A percentile compares a stretch with the other conserved stretches of the same genome.
These are phyloP conservation scores for Sitodiplosis mosellana DNA, from an alignment of 1,140 invertebrate species.

Conservation along the genomic window DNA sequence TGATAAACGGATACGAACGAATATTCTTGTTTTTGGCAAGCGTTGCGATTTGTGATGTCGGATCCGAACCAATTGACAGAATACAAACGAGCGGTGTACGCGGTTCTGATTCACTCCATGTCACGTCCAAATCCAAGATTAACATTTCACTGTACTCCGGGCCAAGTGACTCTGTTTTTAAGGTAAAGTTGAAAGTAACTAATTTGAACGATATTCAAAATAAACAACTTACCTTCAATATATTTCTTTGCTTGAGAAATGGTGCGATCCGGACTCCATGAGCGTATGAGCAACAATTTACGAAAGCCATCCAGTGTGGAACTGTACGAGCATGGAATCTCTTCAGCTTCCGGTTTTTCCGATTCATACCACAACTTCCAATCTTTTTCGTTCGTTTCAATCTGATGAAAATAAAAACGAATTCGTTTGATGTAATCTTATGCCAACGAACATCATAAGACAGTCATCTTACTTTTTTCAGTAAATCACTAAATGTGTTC, in stretches of 20 bases:
- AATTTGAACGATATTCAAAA: neutral
- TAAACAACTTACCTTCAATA: constrained; percentile 42
- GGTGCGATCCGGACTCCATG: constrained; percentile 89
- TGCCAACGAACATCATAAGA: no score
- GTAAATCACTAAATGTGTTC: constrained; percentile 58
- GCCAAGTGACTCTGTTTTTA: constrained; percentile 56
- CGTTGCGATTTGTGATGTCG: constrained; percentile 76
- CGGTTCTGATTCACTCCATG: constrained; percentile 76
- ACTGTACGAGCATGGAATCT: constrained; percentile 81
- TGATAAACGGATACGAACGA: constrained; percentile 46
- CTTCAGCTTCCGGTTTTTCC: constrained; percentile 79
- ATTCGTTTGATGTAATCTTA: neutral
- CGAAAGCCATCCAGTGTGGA: constrained; percentile 75
- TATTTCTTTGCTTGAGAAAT: constrained; percentile 85
- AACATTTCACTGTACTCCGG: constrained; percentile 79
- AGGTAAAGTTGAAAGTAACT: neutral
- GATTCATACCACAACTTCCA: constrained; percentile 92
- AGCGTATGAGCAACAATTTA: constrained; percentile 74
- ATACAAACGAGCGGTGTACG: constrained; percentile 81
- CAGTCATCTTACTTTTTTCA: constrained; percentile 43
- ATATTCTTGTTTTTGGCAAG: constrained; percentile 75
- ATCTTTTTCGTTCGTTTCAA: constrained; percentile 68
- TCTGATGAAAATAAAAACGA: constrained; percentile 28
- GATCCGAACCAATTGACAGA: constrained; percentile 88
- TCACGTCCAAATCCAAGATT: constrained; percentile 78